Evolutionary conservation across 1,140 invertebrate genomes (phyloP), one percentile per base, ranked within the genome.

Genomic region (Pantala flavescens): DNA sequence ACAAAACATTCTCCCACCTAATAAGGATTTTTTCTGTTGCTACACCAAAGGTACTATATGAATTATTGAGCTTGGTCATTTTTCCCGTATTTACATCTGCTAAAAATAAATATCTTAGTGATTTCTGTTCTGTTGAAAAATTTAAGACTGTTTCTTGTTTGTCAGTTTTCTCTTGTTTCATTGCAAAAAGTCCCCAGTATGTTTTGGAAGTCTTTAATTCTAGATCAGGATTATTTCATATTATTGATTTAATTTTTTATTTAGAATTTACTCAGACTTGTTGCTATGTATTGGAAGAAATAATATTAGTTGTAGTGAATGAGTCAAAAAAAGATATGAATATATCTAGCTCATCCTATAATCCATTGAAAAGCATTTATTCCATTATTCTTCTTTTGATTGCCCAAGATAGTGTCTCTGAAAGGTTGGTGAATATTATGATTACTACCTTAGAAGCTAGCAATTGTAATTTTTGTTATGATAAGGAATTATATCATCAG

Each of bases 141-240:
- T 89, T 88, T 78, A 79, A 88, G 0, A 83, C 88, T 3, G 84
- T 86, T 14, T 87, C 88, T 0, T 89, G 87, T 70, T 78, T 90
- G 0, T 87, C 87, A 5, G 83, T 86, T 0, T 88, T 89, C 74
- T 84, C 88, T 0, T 86, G 83, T 77, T 80, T 89, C 0, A 82
- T 90, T 5, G 83, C 84, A 21, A 85, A 86, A 23, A 77, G 49
- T 21, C 49, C 83, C 0, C 78, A 84, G 1, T 86, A 89, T 78
- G 87, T 84, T 21, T 85, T 88, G 74, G 85, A 84, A 76, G 89
- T 89, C 74, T 84, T 86, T 9, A 83, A 87, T 55, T 82, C 85
- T 14, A 84, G 85, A 0, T 3, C n/a, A 16, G 88, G 86, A 0
- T 78, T 89, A 10, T 82, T 84, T 23, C 85, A 87, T 73, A 84